Conservation (phyloP, 2,888 invertebrate species). For the Opisthograptis luteolata region DNA sequence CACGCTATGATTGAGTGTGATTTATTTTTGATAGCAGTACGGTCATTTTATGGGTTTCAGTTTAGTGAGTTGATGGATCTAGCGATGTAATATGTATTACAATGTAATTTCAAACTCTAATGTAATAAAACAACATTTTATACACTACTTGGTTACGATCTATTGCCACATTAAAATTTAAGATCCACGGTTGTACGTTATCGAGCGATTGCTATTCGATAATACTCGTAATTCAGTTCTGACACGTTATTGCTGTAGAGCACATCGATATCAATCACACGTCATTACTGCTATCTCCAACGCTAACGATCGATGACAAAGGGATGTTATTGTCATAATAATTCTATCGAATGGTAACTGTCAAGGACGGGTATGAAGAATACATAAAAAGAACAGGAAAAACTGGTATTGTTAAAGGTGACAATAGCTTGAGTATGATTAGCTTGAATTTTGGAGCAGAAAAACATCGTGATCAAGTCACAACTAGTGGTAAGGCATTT, state of each 20-base stretch:
- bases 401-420: no score
- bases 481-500: no score
- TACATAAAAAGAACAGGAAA: no score
- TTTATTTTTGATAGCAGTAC: no score
- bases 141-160: conserved; percentile 21
- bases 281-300: conserved; percentile 21
- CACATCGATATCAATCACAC: conserved; percentile 18
- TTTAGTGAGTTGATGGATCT: background rate
- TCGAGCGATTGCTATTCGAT: conserved; percentile 18
- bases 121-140: conserved; percentile 16
- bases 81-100: no score
- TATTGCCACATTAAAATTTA: conserved; percentile 23
- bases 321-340: conserved; percentile 15
- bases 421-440: no score
- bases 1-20: no score
- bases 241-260: conserved; percentile 11
- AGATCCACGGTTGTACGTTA: conserved; percentile 15
- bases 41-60: no score
- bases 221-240: conserved; percentile 24
- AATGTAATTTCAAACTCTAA: background rate
- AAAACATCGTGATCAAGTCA: no score
- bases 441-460: no score
- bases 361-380: background rate
- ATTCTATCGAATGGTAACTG: conserved; percentile 9
- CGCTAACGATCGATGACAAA: conserved; percentile 25